A percentile compares a stretch with the other conserved stretches of the same genome.
Evolutionary conservation across 2,888 invertebrate species (phyloP).

Genomic region (Orchesella flavescens): DNA sequence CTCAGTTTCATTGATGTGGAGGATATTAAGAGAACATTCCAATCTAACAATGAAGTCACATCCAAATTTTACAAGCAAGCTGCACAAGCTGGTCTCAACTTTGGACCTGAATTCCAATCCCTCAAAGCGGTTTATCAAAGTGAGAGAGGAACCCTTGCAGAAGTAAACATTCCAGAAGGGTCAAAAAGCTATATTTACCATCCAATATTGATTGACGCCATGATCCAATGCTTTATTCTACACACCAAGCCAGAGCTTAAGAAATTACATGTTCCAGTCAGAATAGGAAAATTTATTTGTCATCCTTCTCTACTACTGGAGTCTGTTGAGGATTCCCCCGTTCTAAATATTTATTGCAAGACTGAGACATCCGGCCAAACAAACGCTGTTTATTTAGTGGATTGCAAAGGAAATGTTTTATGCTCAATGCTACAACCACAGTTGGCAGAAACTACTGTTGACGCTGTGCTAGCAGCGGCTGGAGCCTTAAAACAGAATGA

Average conservation of each 20-base stretch:
- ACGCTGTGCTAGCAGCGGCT: conserved; percentile 6
- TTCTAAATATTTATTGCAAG: conserved; percentile 16
- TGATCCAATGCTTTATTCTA: conserved; percentile 1
- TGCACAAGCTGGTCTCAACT: conserved; percentile 9
- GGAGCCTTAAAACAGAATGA: background rate
- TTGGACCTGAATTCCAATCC: conserved; percentile 12
- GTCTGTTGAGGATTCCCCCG: background rate
- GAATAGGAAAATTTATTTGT: background rate
- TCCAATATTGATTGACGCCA: conserved; percentile 23
- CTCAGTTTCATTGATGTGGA: background rate
- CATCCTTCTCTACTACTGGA: background rate
- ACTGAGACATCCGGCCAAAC: background rate
- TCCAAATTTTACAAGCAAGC: background rate
- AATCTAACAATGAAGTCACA: background rate
- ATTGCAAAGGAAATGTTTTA: background rate
- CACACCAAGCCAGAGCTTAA: background rate
- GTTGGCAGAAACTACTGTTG: background rate
- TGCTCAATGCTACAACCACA: conserved; percentile 2
- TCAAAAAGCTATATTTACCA: background rate
- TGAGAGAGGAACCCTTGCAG: background rate
- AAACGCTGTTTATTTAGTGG: background rate
- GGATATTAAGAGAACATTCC: background rate
- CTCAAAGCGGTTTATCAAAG: background rate
- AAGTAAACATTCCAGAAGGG: background rate
- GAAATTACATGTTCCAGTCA: conserved; percentile 1